A percentile compares a stretch with the other conserved stretches of the same genome.
Conservation (phyloP, 2,888 invertebrate genomes). For the Dyspetes luteomarginatus region DNA sequence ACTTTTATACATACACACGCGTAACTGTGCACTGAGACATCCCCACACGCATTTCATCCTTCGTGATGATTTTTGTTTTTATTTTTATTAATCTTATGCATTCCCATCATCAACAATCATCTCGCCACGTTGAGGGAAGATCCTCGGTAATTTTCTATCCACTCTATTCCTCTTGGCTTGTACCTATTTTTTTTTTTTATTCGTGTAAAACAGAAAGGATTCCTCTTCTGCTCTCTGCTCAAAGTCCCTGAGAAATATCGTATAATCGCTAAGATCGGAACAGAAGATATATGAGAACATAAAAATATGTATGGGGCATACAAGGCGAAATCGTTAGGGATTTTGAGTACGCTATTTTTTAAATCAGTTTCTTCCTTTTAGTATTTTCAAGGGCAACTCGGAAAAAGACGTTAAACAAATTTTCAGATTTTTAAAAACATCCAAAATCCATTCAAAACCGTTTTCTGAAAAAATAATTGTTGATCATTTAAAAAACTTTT, state of each 20-base stretch:
- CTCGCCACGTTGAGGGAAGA: no score
- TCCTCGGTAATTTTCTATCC: slow-evolving; percentile 6
- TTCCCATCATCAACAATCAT: no score
- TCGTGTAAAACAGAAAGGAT: slow-evolving; percentile 22
- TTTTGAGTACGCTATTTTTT: no score
- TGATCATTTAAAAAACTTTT: no score
- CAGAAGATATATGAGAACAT: slow-evolving; percentile 1
- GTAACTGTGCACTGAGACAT: not conserved
- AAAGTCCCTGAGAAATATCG: slow-evolving; percentile 26
- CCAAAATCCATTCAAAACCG: no score
- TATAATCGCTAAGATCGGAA: slow-evolving; percentile 39
- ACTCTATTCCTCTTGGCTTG: not conserved
- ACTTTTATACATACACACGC: slow-evolving; percentile 50
- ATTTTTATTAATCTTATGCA: slow-evolving; percentile 6
- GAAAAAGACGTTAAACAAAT: no score
- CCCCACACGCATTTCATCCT: not conserved
- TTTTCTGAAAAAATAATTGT: no score
- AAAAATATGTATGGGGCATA: no score
- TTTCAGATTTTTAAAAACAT: no score
- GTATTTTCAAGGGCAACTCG: no score
- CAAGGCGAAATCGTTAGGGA: no score
- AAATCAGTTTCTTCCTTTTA: no score
- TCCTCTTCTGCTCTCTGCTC: not conserved
- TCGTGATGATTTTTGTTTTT: not conserved
- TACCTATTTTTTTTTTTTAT: slow-evolving; percentile 16